phyloP scores from a whole-genome alignment of 2,113 vertebrate species.

The Nansenia antarctica region DNA sequence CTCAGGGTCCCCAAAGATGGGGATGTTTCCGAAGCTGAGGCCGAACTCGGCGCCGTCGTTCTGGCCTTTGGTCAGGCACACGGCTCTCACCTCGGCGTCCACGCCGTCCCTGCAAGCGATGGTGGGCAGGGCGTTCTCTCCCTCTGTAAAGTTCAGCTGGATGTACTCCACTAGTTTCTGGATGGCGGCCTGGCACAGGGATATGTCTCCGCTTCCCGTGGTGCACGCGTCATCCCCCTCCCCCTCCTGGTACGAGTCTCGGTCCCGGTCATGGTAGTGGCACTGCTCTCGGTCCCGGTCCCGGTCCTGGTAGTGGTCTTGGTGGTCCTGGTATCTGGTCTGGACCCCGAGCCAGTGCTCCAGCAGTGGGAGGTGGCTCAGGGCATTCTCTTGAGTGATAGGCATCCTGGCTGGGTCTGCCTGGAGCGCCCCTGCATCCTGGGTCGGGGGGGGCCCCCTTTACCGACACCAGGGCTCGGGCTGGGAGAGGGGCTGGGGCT shows the following conservation, averaged over 20 bases:
- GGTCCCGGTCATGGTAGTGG: neutral
- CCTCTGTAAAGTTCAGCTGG: slow-evolving; percentile 87
- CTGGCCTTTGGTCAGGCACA: slow-evolving; percentile 80
- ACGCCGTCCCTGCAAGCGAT: slow-evolving; percentile 40
- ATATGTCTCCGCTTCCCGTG: slow-evolving; percentile 57
- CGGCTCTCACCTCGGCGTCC: slow-evolving; percentile 84
- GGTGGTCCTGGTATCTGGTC: slow-evolving; percentile 47
- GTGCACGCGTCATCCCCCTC: slow-evolving; percentile 32
- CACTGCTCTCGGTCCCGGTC: slow-evolving; percentile 25
- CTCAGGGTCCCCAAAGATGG: slow-evolving; percentile 90
- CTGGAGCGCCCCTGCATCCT: slow-evolving; percentile 69
- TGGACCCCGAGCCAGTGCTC: slow-evolving; percentile 82
- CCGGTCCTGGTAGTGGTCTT: slow-evolving; percentile 27
- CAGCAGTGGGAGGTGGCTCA: slow-evolving; percentile 85
- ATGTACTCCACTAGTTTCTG: slow-evolving; percentile 93
- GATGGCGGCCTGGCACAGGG: slow-evolving; percentile 83
- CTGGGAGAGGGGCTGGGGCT: neutral
- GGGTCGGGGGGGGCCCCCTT: slow-evolving; percentile 34
- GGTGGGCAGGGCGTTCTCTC: slow-evolving; percentile 55
- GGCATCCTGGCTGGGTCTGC: slow-evolving; percentile 81
- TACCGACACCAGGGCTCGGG: slow-evolving; percentile 10
- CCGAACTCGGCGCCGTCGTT: slow-evolving; percentile 80
- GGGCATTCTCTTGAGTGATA: slow-evolving; percentile 93
- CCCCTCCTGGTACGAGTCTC: slow-evolving; percentile 21
- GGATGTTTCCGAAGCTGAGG: slow-evolving; percentile 94